Conservation (phyloP, 2,888 invertebrate species). For the Serripes groenlandicus region DNA sequence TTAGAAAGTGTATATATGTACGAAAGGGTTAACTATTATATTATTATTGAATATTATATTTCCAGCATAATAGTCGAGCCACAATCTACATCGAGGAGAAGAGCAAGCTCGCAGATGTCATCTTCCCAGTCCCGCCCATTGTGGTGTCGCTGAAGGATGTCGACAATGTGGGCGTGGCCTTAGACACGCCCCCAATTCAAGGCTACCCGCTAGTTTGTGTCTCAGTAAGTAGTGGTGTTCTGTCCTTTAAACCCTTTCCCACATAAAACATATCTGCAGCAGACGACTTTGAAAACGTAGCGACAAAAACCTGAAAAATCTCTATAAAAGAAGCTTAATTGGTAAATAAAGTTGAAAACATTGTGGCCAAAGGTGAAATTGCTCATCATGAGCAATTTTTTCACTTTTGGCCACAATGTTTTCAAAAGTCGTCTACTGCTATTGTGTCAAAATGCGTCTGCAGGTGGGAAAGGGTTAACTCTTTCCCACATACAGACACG, state of each 20-base stretch:
- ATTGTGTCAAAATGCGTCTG: neutral
- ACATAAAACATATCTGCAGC: no score
- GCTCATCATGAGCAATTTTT: neutral
- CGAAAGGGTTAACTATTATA: no score
- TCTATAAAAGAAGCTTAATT: no score
- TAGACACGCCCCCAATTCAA: conserved; percentile 76
- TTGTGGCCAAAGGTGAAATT: neutral
- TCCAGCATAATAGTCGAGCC: conserved; percentile 76
- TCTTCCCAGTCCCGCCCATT: conserved; percentile 84
- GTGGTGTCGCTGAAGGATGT: conserved; percentile 85
- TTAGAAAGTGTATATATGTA: no score
- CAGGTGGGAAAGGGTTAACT: neutral
- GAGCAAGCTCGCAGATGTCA: conserved; percentile 84
- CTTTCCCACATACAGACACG: neutral
- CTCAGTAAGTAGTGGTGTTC: conserved; percentile 80
- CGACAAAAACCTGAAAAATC: no score
- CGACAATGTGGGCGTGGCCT: conserved; percentile 72
- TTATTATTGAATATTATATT: no score
- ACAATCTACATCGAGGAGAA: conserved; percentile 85
- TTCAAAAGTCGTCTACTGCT: neutral
- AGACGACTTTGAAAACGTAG: no score
- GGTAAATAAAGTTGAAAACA: no score
- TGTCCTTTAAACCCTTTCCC: neutral
- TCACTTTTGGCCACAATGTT: neutral
- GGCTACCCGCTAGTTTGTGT: conserved; percentile 86